Conservation (phyloP, 1,140 invertebrate species). For the Apis dorsata region DNA sequence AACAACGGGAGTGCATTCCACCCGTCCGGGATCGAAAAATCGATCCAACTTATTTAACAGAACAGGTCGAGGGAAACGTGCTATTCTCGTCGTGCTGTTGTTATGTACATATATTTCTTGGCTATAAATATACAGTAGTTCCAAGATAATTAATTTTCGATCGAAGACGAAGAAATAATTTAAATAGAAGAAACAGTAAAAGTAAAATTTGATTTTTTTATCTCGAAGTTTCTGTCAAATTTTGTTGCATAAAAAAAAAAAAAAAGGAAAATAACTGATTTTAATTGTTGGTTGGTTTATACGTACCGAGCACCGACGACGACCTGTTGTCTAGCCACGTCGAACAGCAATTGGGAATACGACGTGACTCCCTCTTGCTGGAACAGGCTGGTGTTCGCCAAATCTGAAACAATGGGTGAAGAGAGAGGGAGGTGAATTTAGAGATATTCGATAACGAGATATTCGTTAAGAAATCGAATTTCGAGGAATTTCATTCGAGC, state of each 20-base stretch:
- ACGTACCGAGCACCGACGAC: constrained; percentile 89
- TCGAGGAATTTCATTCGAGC: neutral
- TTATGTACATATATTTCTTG: no score
- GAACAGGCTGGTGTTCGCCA: constrained; percentile 68
- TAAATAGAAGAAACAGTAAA: no score
- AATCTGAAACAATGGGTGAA: constrained; percentile 64
- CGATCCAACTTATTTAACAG: no score
- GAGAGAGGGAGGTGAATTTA: no score
- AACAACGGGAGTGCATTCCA: neutral
- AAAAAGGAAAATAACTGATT: no score
- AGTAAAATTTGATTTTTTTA: neutral
- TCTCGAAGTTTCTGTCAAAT: neutral
- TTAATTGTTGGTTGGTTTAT: neutral
- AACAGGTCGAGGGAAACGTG: no score
- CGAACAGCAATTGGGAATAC: constrained; percentile 90
- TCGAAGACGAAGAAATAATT: neutral
- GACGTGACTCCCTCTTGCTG: constrained; percentile 84
- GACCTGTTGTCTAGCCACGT: constrained; percentile 90
- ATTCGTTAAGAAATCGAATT: neutral
- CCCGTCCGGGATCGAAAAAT: no score
- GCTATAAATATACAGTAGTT: no score
- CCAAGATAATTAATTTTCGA: no score
- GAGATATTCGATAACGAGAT: no score
- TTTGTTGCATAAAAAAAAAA: no score
- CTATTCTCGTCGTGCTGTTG: no score